These are phyloP conservation scores for Acleris sparsana DNA, from an alignment of 2,888 invertebrate species.

Conservation along the genomic window DNA sequence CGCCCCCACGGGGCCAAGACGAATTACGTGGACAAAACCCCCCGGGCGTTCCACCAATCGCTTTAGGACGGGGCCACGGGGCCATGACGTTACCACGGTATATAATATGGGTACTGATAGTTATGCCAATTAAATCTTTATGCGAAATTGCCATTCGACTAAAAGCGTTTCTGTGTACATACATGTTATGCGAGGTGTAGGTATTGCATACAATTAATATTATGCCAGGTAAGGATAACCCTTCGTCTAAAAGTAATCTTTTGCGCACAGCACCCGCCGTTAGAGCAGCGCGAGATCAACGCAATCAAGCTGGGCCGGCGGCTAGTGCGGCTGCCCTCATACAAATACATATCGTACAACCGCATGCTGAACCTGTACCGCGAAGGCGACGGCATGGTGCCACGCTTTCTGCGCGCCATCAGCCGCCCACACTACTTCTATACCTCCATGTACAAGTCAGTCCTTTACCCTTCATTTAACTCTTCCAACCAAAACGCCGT, in stretches of 20 bases:
- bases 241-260: background rate
- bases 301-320: slow-evolving; percentile 62
- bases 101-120: too few species aligned
- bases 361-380: slow-evolving; percentile 65
- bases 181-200: too few species aligned
- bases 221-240: too few species aligned
- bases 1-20: too few species aligned
- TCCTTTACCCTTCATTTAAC: slow-evolving; percentile 24
- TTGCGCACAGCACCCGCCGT: slow-evolving; percentile 48
- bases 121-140: too few species aligned
- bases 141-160: too few species aligned
- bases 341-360: slow-evolving; percentile 69
- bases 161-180: too few species aligned
- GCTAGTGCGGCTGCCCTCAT: slow-evolving; percentile 62
- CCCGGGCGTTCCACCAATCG: too few species aligned
- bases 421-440: slow-evolving; percentile 70
- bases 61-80: too few species aligned
- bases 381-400: slow-evolving; percentile 72
- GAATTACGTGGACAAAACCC: too few species aligned
- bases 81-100: too few species aligned
- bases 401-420: slow-evolving; percentile 67
- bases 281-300: slow-evolving; percentile 65
- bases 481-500: background rate
- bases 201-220: too few species aligned
- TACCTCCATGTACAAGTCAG: slow-evolving; percentile 76